A percentile compares a stretch with the other conserved stretches of the same genome.
Evolutionary conservation across 53 echinoderm and acorn worm genomes (phyloP).

Genomic region (Patiria pectinifera): DNA sequence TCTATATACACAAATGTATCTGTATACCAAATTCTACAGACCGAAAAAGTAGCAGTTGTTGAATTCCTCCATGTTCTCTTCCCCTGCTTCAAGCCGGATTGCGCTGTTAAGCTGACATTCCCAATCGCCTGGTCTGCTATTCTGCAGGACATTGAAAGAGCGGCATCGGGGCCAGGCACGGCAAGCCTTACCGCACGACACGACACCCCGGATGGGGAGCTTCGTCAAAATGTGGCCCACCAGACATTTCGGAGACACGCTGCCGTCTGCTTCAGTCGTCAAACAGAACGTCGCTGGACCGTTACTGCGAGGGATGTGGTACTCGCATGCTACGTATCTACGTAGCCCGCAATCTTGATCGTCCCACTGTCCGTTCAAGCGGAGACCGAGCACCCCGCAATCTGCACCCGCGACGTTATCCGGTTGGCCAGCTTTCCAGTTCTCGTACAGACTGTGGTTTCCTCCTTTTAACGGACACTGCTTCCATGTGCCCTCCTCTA

Average conservation of each 20-base stretch:
- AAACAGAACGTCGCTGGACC: background rate
- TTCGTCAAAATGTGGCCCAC: background rate
- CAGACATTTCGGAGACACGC: background rate
- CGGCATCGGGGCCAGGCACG: background rate
- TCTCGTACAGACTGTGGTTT: background rate
- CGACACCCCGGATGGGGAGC: background rate
- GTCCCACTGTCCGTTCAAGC: background rate
- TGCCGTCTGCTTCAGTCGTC: too few relatives aligned
- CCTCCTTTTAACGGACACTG: background rate
- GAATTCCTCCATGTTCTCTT: background rate
- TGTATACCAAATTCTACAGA: background rate
- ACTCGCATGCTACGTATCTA: background rate
- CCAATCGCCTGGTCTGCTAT: background rate
- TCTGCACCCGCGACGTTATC: background rate
- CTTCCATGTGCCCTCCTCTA: constrained; percentile 1
- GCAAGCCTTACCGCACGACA: background rate
- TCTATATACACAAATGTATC: too few relatives aligned
- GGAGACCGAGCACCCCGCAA: background rate
- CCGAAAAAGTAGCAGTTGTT: background rate
- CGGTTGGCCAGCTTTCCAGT: background rate
- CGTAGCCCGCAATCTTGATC: background rate
- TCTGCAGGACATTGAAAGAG: background rate
- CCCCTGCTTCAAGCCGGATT: background rate
- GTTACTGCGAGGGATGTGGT: background rate
- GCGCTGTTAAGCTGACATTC: constrained; percentile 1